These are phyloP conservation scores for Diabrotica balteata DNA, from an alignment of 2,888 invertebrate genomes.

Conservation along the genomic window DNA sequence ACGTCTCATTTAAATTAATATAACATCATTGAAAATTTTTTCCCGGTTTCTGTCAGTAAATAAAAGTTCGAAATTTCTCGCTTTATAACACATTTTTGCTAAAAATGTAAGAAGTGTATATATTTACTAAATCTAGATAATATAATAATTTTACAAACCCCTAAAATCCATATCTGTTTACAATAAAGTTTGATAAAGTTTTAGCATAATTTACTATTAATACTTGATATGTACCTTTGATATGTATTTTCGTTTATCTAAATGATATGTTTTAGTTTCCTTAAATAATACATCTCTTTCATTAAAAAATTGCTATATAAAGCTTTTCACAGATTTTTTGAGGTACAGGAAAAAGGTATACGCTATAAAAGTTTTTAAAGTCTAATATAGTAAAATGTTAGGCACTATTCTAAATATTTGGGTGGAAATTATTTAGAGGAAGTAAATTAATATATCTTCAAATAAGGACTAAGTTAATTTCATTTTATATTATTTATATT, in stretches of 20 bases:
- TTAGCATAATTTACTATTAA: neutral
- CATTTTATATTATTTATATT: no score
- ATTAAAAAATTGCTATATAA: slow-evolving; percentile 39
- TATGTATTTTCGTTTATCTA: slow-evolving; percentile 7
- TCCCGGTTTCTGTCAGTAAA: no score
- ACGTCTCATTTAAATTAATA: no score
- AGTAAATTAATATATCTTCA: neutral
- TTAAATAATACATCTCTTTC: slow-evolving; percentile 6
- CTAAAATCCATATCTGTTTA: no score
- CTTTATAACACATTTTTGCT: no score
- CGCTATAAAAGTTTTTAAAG: slow-evolving; percentile 50
- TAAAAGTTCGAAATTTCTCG: no score
- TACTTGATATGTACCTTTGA: slow-evolving; percentile 14
- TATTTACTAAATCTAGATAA: no score
- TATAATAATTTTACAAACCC: no score
- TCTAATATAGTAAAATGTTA: slow-evolving; percentile 51
- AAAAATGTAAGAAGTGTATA: no score
- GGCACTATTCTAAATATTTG: slow-evolving; percentile 56
- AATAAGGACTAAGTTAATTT: no score
- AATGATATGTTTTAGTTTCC: slow-evolving; percentile 41
- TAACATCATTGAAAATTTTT: no score
- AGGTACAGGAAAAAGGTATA: slow-evolving; percentile 33
- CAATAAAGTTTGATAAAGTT: no score
- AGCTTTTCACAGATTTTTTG: slow-evolving; percentile 38
- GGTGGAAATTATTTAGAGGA: slow-evolving; percentile 16